Evolutionary conservation across 1,140 invertebrate species (phyloP).

Genomic region (Aphaenogaster floridana): DNA sequence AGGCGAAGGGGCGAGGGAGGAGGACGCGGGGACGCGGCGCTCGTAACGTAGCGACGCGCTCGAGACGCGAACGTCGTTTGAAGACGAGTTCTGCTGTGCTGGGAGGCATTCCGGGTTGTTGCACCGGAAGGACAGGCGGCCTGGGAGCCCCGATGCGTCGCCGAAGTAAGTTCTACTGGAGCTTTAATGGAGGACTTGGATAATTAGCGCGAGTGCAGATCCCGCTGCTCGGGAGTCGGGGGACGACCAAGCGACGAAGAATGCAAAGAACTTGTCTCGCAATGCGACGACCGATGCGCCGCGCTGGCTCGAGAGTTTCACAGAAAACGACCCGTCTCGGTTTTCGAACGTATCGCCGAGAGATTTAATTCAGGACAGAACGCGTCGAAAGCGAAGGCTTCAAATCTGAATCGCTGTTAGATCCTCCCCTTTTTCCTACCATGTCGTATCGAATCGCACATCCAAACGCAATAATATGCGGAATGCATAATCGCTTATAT

Average conservation of each 20-base stretch:
- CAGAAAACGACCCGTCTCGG: not conserved
- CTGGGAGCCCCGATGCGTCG: conserved; percentile 50
- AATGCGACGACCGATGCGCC: conserved; percentile 1
- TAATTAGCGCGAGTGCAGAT: conserved; percentile 68
- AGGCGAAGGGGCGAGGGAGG: conserved; percentile 1
- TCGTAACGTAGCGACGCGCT: conserved; percentile 62
- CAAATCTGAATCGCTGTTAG: not conserved
- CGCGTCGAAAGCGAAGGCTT: not conserved
- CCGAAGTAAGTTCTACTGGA: conserved; percentile 53
- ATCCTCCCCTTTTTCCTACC: not conserved
- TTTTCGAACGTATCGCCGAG: not conserved
- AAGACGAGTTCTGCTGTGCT: conserved; percentile 59
- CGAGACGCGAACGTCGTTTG: conserved; percentile 65
- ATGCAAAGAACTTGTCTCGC: conserved; percentile 57
- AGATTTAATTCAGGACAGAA: conserved; percentile 11
- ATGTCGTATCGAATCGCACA: not conserved
- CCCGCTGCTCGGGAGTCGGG: conserved; percentile 35
- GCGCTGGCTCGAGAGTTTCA: conserved; percentile 21
- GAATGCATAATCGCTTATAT: not conserved
- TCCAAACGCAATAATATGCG: not conserved
- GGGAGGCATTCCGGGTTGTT: conserved; percentile 68
- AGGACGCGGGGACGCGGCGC: conserved; percentile 48
- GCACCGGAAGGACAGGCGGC: conserved; percentile 70
- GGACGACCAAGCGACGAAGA: conserved; percentile 43
- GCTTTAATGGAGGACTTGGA: conserved; percentile 62